Evolutionary conservation across 2,113 vertebrate genomes (phyloP).

Genomic region (Bolborhynchus lineola): DNA sequence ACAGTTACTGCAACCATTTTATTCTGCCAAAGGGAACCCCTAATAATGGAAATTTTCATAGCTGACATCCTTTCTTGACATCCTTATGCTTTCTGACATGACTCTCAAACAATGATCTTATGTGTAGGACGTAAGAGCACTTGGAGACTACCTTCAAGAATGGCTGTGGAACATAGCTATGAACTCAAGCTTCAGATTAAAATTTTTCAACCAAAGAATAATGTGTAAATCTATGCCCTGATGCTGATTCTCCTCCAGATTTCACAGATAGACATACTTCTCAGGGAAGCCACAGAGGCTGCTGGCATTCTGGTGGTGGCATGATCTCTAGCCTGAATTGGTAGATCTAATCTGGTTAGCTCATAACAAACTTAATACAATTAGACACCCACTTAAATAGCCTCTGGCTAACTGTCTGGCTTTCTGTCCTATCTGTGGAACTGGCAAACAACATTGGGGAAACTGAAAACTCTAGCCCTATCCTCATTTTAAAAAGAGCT

Average conservation of each 20-base stretch:
- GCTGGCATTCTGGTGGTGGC: neutral
- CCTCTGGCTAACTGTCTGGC: slow-evolving; percentile 53
- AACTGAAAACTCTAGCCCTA: neutral
- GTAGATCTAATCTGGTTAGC: slow-evolving; percentile 44
- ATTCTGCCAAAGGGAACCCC: neutral
- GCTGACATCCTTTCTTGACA: slow-evolving; percentile 20
- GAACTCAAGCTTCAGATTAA: neutral
- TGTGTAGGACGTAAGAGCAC: neutral
- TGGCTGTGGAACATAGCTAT: neutral
- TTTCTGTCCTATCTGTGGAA: slow-evolving; percentile 25
- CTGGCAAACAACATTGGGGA: neutral
- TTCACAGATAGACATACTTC: neutral
- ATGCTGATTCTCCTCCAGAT: neutral
- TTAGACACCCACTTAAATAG: slow-evolving; percentile 49
- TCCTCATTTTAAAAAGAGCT: neutral
- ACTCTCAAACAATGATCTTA: slow-evolving; percentile 25
- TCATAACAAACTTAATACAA: slow-evolving; percentile 51
- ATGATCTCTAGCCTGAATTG: slow-evolving; percentile 37
- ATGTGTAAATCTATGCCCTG: neutral
- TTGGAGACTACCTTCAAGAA: neutral
- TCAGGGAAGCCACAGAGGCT: neutral
- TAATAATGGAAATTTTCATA: slow-evolving; percentile 56
- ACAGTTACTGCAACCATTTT: neutral
- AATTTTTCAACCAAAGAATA: neutral
- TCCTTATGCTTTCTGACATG: neutral